Conservation (phyloP, 1,140 invertebrate genomes). For the Trichogramma pretiosum region DNA sequence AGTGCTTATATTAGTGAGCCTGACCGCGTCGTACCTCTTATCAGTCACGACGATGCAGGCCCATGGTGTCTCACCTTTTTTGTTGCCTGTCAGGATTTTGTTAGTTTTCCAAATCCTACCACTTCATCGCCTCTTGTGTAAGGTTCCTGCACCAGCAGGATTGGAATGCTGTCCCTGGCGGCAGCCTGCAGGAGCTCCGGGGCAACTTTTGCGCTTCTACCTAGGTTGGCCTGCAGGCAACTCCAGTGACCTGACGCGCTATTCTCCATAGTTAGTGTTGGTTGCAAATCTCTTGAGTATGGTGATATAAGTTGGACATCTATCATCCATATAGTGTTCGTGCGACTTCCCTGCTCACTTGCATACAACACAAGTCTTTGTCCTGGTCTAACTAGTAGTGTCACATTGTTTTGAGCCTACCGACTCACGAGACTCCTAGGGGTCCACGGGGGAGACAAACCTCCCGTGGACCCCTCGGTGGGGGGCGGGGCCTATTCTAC, state of each 20-base stretch:
- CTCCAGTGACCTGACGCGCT: no score
- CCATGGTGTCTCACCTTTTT: neutral
- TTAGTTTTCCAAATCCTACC: neutral
- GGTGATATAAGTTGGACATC: neutral
- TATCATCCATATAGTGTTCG: neutral
- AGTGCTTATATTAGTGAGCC: neutral
- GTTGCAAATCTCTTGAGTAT: neutral
- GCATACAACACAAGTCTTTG: neutral
- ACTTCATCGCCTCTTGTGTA: neutral
- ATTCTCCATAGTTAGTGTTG: no score
- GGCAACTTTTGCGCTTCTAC: no score
- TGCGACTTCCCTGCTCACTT: neutral
- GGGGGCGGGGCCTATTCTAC: no score
- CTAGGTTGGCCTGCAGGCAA: no score
- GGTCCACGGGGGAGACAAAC: no score
- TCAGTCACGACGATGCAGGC: neutral
- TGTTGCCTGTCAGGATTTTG: neutral
- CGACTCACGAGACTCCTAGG: no score
- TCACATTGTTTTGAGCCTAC: slow-evolving; percentile 27
- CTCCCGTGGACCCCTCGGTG: no score
- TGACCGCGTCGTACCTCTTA: neutral
- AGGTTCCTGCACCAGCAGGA: no score
- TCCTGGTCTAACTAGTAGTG: slow-evolving; percentile 4
- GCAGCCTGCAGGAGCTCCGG: no score
- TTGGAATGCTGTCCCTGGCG: no score